phyloP scores from a whole-genome alignment of 2,113 vertebrate genomes.

The Pipra filicauda region DNA sequence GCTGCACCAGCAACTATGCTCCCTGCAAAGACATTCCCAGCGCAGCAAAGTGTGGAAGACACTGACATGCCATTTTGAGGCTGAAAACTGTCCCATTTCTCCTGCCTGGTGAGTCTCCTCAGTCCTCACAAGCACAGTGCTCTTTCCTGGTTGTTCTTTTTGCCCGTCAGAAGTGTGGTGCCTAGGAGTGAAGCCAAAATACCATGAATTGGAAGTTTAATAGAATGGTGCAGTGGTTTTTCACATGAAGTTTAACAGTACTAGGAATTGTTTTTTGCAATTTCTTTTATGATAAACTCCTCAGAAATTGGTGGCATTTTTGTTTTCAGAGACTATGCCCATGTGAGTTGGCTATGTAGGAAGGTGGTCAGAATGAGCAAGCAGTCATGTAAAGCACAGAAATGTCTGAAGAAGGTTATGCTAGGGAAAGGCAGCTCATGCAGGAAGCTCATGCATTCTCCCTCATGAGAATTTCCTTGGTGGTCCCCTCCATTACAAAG shows the following conservation, averaged over 20 bases:
- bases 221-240: neutral
- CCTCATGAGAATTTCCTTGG: neutral
- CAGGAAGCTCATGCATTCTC: neutral
- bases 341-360: neutral
- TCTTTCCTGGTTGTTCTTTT: neutral
- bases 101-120: neutral
- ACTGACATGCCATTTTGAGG: neutral
- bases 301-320: neutral
- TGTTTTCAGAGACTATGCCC: neutral
- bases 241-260: neutral
- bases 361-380: neutral
- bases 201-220: neutral
- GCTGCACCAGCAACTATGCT: neutral
- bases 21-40: neutral
- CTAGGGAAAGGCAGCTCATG: neutral
- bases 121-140: neutral
- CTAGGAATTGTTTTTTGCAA: neutral
- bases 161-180: neutral
- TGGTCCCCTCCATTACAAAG: neutral
- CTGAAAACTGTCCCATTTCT: neutral
- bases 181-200: neutral
- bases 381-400: neutral
- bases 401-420: neutral
- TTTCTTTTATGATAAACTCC: neutral
- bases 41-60: neutral